Evolutionary conservation across 2,113 vertebrate species (phyloP).

Genomic region (Himantopus leucocephalus): DNA sequence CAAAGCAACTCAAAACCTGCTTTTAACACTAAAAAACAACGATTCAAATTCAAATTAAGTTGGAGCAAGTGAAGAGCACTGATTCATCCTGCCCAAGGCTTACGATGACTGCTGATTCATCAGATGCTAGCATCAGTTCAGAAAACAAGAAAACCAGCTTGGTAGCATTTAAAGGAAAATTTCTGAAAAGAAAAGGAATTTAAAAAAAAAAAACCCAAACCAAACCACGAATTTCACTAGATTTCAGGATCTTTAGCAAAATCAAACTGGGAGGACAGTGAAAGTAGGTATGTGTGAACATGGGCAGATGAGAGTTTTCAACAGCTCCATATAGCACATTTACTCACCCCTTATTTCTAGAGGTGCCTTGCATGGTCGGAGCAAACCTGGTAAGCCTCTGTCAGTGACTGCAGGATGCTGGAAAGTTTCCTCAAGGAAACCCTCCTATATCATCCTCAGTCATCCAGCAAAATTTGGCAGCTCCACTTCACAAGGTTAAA

Average conservation of each 20-base stretch:
- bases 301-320: not conserved
- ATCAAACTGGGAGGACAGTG: not conserved
- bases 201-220: not conserved
- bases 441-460: not conserved
- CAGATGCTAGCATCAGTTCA: not conserved
- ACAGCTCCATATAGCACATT: not conserved
- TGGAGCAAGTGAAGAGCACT: not conserved
- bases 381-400: not conserved
- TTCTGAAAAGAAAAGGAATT: accelerated
- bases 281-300: not conserved
- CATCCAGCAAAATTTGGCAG: not conserved
- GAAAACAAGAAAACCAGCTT: not conserved
- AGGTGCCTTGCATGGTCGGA: not conserved
- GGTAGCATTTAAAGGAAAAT: not conserved
- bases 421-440: not conserved
- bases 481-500: not conserved
- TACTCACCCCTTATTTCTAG: not conserved
- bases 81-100: not conserved
- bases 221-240: not conserved
- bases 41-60: not conserved
- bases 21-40: not conserved
- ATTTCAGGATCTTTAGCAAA: not conserved
- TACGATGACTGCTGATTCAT: not conserved
- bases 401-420: not conserved
- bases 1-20: not conserved